Base-by-base conservation (phyloP, 2,797 vertebrate species). In the Leucoraja ocellata region DNA sequence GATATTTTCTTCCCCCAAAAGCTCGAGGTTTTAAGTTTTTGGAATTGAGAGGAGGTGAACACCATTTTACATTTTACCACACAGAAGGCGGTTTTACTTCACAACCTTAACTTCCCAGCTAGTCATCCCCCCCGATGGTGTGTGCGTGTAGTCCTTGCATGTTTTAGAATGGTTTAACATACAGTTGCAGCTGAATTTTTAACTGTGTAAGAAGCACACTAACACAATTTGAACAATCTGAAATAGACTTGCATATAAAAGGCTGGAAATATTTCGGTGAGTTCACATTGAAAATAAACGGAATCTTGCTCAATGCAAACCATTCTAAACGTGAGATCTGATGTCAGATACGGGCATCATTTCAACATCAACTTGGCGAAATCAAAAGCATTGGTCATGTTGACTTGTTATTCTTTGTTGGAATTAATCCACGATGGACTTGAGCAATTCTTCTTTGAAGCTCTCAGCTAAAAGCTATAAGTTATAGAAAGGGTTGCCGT, bases 381-480 rank as follows among this genome's bases (percentile, higher is more conserved):
- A 92, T 76, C 71, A 74, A 73, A 71, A 58, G 23, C 54, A 91
- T 76, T 76, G 16, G 76, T 92, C 39, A 58, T n/a, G 71, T 76
- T 92, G n/a, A 68, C 84, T 88, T 68, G 39, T 92, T 92, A 92
- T n/a, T 25, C 54, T 92, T 74, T 74, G 39, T 25, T 58, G 90
- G 25, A 92, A 71, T 76, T 92, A 92, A 92, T 92, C 21, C 90
- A 76, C 23, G 28, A 1, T 76, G 71, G 11, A 76, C 68, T 54
- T 54, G 46, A 76, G 71, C 71, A 54, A 39, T 92, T 92, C 65
- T 91, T 91, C 90, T 11, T 10, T 46, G 76, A 93, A 91, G 93
- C 83, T 76, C 5, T 93, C 74, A 68, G 74, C 83, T 93, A 93
- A 93, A 93, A 46, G 71, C 86, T 86, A 81, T 61, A 77, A 93